Base-by-base conservation (phyloP, 2,797 vertebrate species). In the Psittacula echo region DNA sequence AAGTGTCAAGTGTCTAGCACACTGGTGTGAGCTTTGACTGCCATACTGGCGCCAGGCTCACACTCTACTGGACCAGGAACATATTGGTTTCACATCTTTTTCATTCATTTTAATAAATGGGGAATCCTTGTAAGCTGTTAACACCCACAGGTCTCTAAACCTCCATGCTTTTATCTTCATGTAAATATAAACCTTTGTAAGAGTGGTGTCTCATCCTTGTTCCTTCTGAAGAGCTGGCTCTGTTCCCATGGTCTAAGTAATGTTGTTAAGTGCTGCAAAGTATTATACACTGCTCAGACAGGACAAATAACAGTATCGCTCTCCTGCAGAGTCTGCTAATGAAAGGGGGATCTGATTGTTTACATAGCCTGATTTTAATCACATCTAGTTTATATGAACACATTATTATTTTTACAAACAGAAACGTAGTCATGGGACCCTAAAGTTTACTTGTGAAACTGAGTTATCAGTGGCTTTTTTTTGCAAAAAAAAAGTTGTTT, bases 321-420 rank as follows among this genome's bases (percentile, higher is more conserved):
- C 80, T 77, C 54, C 71, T 1, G 4, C 27, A 62, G 85, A 82
- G 41, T 65, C 64, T 87, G 32, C 17, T 94, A 87, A 85, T 65
- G 67, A 89, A 92, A 89, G 45, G n/a, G 13, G 22, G 93, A 82
- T 79, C 23, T 53, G 47, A 81, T 72, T 83, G 32, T 58, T 94
- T 82, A 47, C 61, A 82, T 3, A 3, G 26, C 9, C 18, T 85
- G 73, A 67, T 86, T 96, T 81, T 72, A 81, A 73, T 90, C 0
- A 0, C 19, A 50, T 58, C 37, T 74, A 17, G 23, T 87, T 96
- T 90, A 50, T 47, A 53, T 37, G n/a, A 92, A 58, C 32, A 79
- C 3, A 1, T 54, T 61, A 13, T 60, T 94, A 82, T 47, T 92
- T 66, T 71, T 73, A 53, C 42, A 41, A 85, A 90, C 17, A 70